Percentiles rank a stretch among this genome's conserved stretches.
phyloP scores from a whole-genome alignment of 2,797 vertebrate genomes.

The Leptoclinus maculatus region DNA sequence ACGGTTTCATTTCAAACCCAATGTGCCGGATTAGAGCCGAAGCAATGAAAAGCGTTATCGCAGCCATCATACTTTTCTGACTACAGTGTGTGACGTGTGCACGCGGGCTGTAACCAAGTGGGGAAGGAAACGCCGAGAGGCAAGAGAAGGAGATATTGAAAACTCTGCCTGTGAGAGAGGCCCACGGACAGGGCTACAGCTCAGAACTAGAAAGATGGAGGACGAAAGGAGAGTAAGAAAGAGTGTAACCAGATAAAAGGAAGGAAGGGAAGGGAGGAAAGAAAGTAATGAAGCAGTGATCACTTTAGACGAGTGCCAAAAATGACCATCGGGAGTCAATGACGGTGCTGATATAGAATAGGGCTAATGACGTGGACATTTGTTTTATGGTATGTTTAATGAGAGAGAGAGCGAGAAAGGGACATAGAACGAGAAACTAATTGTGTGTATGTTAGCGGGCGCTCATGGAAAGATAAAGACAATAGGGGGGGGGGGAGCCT shows the following conservation, averaged over 20 bases:
- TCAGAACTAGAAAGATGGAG: neutral
- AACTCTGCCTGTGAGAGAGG: constrained; percentile 23
- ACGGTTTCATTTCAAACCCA: constrained; percentile 15
- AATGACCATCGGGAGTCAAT: constrained; percentile 62
- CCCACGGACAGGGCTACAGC: constrained; percentile 11
- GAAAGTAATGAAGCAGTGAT: constrained; percentile 67
- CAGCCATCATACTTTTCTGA: neutral
- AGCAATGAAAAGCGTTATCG: neutral
- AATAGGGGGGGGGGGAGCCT: constrained; percentile 13
- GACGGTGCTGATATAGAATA: constrained; percentile 45
- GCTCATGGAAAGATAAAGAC: constrained; percentile 46
- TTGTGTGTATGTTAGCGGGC: constrained; percentile 51
- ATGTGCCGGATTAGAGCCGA: neutral
- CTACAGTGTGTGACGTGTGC: neutral
- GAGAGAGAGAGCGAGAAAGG: constrained; percentile 53
- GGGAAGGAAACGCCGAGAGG: constrained; percentile 33
- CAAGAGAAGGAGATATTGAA: constrained; percentile 3
- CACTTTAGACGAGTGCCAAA: constrained; percentile 56
- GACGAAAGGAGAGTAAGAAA: constrained; percentile 25
- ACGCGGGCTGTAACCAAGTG: constrained; percentile 6
- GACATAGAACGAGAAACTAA: constrained; percentile 48
- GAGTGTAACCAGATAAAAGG: constrained; percentile 28
- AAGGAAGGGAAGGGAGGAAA: constrained; percentile 37
- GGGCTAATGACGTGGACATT: constrained; percentile 70
- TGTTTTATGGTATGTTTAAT: constrained; percentile 73